These are phyloP conservation scores for Prionace glauca DNA, from an alignment of 2,797 vertebrate species.

Conservation along the genomic window DNA sequence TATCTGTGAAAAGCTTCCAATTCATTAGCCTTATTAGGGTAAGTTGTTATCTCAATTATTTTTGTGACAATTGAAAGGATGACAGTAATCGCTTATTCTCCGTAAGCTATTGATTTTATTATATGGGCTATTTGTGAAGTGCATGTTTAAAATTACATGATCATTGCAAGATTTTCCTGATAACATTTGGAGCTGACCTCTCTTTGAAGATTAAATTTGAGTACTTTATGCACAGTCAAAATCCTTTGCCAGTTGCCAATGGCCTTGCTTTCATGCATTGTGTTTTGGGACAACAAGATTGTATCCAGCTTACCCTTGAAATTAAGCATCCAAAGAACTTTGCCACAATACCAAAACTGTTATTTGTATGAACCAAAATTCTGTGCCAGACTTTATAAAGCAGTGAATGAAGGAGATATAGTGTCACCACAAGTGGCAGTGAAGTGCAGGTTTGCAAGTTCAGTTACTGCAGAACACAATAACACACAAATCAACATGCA, in stretches of 20 bases:
- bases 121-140: constrained; percentile 24
- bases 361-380: not conserved
- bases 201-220: constrained; percentile 6
- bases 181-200: not conserved
- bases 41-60: not conserved
- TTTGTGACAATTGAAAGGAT: not conserved
- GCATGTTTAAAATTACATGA: not conserved
- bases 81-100: not conserved
- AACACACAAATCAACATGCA: not conserved
- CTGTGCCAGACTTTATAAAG: not conserved
- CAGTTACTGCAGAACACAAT: not conserved
- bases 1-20: not conserved
- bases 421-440: not conserved
- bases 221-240: not conserved
- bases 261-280: not conserved
- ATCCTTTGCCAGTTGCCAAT: not conserved
- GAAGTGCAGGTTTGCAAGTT: not conserved
- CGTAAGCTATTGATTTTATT: not conserved
- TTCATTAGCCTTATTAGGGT: not conserved
- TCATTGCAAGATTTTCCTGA: not conserved
- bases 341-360: not conserved
- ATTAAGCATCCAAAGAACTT: not conserved
- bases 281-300: not conserved
- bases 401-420: not conserved
- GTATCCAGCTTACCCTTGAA: not conserved